Evolutionary conservation across 2,113 vertebrate genomes (phyloP).

Genomic region (Scolopax mira): DNA sequence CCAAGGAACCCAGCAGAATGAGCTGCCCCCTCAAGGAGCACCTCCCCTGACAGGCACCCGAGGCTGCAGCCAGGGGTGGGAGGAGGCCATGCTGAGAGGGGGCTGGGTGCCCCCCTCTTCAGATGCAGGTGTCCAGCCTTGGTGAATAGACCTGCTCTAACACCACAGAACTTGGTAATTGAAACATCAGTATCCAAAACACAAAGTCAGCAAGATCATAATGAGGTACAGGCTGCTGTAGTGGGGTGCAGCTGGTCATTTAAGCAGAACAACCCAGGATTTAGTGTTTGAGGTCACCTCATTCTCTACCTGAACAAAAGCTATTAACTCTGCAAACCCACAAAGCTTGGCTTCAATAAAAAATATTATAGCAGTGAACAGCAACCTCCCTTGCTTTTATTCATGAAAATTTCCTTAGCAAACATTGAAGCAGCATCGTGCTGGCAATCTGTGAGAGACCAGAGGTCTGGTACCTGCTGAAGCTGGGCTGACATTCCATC

Average conservation of each 20-base stretch:
- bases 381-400: not conserved
- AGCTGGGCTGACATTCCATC: not conserved
- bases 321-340: not conserved
- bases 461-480: not conserved
- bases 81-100: not conserved
- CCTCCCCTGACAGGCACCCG: not conserved
- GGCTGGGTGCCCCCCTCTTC: too few relatives aligned
- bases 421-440: not conserved
- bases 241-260: not conserved
- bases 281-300: not conserved
- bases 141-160: too few relatives aligned
- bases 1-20: not conserved
- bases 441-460: not conserved
- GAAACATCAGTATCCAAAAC: not conserved
- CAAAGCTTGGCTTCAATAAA: not conserved
- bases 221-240: not conserved
- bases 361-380: not conserved
- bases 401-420: not conserved
- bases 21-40: not conserved
- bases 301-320: not conserved
- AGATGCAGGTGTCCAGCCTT: accelerated
- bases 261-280: not conserved
- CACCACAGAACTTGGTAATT: not conserved
- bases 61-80: not conserved
- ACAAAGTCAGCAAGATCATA: too few relatives aligned